A percentile compares a stretch with the other conserved stretches of the same genome.
Conservation (phyloP, 2,888 invertebrate species). For the Caenorhabditis drosophilae region DNA sequence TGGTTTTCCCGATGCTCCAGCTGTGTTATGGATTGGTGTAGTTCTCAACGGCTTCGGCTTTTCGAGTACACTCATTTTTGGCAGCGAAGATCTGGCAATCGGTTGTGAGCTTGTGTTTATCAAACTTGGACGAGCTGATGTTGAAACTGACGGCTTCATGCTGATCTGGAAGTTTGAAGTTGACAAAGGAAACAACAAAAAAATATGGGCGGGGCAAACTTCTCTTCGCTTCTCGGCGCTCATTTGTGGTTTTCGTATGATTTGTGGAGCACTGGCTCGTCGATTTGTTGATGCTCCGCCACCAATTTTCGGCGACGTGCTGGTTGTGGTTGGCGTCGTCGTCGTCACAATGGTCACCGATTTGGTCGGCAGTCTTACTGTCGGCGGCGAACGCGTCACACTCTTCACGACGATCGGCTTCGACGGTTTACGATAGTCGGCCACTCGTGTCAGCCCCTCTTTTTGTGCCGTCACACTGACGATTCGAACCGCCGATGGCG, state of each 20-base stretch:
- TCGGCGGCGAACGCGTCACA: conserved; percentile 5
- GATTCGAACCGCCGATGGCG: conserved; percentile 10
- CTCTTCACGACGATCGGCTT: conserved; percentile 7
- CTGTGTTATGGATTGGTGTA: conserved; percentile 8
- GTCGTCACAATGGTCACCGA: neutral
- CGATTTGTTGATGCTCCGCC: neutral
- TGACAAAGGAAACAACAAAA: neutral
- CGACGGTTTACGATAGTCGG: conserved; percentile 19
- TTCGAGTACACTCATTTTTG: conserved; percentile 34
- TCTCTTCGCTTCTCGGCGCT: conserved; percentile 29
- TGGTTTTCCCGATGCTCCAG: conserved; percentile 4
- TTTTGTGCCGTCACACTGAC: conserved; percentile 17
- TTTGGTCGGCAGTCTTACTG: neutral
- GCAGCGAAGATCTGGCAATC: conserved; percentile 22
- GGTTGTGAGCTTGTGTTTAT: conserved; percentile 29
- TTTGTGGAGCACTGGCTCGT: conserved; percentile 28
- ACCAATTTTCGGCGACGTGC: neutral
- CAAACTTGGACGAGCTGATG: conserved; percentile 32
- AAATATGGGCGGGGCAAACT: conserved; percentile 4
- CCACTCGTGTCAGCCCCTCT: conserved; percentile 7
- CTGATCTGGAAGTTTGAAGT: conserved; percentile 10
- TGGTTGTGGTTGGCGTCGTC: neutral
- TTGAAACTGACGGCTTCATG: conserved; percentile 33
- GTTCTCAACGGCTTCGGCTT: conserved; percentile 34
- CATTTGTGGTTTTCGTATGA: conserved; percentile 23